A percentile compares a stretch with the other conserved stretches of the same genome.
Conservation (phyloP, 2,888 invertebrate genomes). For the Diadegma fenestrale region DNA sequence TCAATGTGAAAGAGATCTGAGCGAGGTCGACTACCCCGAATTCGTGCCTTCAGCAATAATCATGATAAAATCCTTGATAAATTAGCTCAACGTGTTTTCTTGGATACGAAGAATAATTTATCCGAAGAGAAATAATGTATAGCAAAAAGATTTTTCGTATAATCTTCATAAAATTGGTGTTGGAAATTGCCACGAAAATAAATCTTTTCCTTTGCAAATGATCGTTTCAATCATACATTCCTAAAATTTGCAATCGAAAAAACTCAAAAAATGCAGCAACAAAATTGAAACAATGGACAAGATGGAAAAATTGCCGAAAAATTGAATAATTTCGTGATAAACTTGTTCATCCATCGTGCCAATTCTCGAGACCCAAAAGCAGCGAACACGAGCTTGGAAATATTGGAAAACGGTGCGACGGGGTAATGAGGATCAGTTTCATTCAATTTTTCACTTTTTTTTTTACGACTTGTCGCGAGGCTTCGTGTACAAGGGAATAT, state of each 20-base stretch:
- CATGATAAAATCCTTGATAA: constrained; percentile 20
- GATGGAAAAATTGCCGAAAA: background rate
- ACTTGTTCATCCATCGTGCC: constrained; percentile 4
- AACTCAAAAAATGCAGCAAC: background rate
- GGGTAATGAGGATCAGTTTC: constrained; percentile 1
- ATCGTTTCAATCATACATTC: background rate
- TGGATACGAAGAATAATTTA: background rate
- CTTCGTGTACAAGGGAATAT: background rate
- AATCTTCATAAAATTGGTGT: background rate
- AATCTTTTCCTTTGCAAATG: background rate
- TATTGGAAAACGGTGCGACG: background rate
- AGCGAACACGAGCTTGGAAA: background rate
- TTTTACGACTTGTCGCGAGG: background rate
- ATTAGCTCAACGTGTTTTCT: background rate
- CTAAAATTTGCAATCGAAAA: background rate
- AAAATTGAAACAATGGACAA: background rate
- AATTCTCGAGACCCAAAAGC: background rate
- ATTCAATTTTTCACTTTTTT: constrained; percentile 9
- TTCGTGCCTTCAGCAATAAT: constrained; percentile 25
- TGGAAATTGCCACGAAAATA: background rate
- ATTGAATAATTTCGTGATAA: background rate
- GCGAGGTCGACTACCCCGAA: constrained; percentile 5
- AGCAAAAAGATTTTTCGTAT: background rate
- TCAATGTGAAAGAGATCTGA: background rate
- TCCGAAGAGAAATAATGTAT: background rate